Evolutionary conservation across 1,140 invertebrate species (phyloP).

Genomic region (Platorchestia sp.): DNA sequence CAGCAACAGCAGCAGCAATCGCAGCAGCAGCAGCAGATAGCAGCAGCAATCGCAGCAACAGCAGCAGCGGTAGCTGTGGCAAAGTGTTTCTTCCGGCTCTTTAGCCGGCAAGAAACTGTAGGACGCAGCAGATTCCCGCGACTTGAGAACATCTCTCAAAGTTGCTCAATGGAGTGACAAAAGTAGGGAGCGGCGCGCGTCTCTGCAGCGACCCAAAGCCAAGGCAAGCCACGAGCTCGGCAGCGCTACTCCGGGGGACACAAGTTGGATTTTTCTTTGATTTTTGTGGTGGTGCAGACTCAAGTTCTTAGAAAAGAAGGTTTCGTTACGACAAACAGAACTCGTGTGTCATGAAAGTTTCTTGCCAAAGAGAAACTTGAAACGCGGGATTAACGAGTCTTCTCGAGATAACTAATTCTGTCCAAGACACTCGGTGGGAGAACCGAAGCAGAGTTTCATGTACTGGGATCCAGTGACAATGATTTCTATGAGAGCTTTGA

Average conservation of each 20-base stretch:
- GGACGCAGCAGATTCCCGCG: not conserved
- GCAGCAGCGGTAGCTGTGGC: not conserved
- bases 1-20: not conserved
- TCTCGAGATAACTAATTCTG: not conserved
- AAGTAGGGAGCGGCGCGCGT: not conserved
- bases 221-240: too few relatives aligned
- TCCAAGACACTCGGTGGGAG: too few relatives aligned
- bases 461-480: too few relatives aligned
- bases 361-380: not conserved
- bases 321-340: not conserved
- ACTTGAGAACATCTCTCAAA: not conserved
- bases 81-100: not conserved
- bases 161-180: not conserved
- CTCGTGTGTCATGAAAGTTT: not conserved
- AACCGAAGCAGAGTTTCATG: too few relatives aligned
- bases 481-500: too few relatives aligned
- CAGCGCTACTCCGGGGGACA: not conserved
- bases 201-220: not conserved
- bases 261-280: not conserved
- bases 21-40: not conserved
- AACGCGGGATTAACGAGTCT: not conserved
- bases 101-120: not conserved
- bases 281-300: not conserved
- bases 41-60: not conserved
- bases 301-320: not conserved